phyloP scores from a whole-genome alignment of 2,797 vertebrate species.

The Lerista edwardsae region DNA sequence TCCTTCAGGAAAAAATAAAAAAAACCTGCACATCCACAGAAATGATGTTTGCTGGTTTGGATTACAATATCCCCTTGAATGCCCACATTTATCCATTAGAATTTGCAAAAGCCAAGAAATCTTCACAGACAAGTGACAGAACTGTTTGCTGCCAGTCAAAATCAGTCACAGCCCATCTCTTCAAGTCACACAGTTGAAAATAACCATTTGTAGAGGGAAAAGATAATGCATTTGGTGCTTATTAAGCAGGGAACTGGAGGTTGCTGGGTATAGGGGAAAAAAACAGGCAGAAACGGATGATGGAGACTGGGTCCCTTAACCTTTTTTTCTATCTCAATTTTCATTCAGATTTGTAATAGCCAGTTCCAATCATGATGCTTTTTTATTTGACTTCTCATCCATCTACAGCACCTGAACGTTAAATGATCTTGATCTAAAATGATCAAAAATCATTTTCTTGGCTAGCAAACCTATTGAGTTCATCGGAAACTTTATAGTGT shows the following conservation, averaged over 20 bases:
- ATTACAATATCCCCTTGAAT: constrained; percentile 9
- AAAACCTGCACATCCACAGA: fast-evolving
- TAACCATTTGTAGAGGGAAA: neutral
- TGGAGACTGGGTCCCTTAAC: neutral
- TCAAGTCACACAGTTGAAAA: neutral
- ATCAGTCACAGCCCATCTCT: neutral
- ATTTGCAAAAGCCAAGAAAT: constrained; percentile 1
- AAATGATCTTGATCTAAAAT: neutral
- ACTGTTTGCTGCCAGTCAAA: neutral
- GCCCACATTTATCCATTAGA: neutral
- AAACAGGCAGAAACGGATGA: neutral
- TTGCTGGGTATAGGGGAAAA: neutral
- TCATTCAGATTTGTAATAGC: neutral
- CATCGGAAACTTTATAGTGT: neutral
- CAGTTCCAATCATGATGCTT: neutral
- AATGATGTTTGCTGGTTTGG: constrained; percentile 9
- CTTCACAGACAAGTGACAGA: neutral
- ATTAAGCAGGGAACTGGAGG: neutral
- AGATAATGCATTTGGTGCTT: neutral
- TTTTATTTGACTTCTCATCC: neutral
- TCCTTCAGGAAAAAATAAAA: neutral
- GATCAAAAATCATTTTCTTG: neutral
- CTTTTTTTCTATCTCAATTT: neutral
- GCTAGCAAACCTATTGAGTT: neutral
- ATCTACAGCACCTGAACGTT: too few species aligned